A percentile compares a stretch with the other conserved stretches of the same genome.
Evolutionary conservation across 2,888 invertebrate species (phyloP).

Genomic region (Eupithecia insigniata): DNA sequence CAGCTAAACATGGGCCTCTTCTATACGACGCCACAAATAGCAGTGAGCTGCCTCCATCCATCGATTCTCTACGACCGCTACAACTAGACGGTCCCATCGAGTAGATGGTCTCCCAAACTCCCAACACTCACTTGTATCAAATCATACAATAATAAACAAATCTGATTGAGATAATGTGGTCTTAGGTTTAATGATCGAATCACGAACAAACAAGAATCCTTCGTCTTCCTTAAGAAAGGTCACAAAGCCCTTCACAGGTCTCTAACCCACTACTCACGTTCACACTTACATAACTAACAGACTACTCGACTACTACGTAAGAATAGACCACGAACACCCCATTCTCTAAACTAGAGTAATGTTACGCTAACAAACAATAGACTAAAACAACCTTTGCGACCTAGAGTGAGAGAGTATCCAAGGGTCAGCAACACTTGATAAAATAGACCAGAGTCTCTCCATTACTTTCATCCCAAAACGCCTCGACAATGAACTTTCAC

Average conservation of each 20-base stretch:
- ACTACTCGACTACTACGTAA: not conserved
- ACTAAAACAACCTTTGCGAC: constrained; percentile 25
- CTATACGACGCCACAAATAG: too few relatives aligned
- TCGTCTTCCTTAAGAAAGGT: not conserved
- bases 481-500: constrained; percentile 70
- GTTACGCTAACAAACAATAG: constrained; percentile 6
- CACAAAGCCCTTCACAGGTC: not conserved
- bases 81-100: too few relatives aligned
- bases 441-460: constrained; percentile 54
- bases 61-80: too few relatives aligned
- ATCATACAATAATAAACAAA: not conserved
- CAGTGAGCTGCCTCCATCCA: too few relatives aligned
- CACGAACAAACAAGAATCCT: not conserved
- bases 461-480: constrained; percentile 68
- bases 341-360: constrained; percentile 13
- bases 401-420: constrained; percentile 26
- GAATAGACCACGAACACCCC: not conserved
- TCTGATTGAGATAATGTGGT: not conserved
- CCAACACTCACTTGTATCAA: too few relatives aligned
- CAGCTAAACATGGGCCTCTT: too few relatives aligned
- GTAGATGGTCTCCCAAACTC: too few relatives aligned
- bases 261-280: not conserved
- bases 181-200: not conserved
- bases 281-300: not conserved
- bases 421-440: constrained; percentile 60